phyloP scores from a whole-genome alignment of 92 coral and sea anemone genomes.

The Zoanthus solanderi region DNA sequence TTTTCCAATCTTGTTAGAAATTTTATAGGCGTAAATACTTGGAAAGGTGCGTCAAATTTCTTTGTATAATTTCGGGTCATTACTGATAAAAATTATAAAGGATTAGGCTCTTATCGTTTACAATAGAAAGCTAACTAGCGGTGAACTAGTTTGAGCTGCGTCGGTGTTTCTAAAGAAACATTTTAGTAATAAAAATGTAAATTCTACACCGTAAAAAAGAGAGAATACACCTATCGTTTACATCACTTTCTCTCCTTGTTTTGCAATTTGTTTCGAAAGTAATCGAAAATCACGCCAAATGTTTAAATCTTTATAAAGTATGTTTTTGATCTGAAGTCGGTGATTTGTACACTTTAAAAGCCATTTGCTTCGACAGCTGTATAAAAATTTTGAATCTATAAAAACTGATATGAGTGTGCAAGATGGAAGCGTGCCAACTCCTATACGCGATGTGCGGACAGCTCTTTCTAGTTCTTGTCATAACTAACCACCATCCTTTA shows the following conservation, averaged over 20 bases:
- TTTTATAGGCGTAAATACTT: not conserved
- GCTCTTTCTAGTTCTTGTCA: no score
- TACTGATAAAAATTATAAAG: not conserved
- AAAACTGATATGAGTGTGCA: not conserved
- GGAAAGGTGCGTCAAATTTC: not conserved
- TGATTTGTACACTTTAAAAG: not conserved
- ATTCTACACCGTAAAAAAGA: no score
- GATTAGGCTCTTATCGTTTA: not conserved
- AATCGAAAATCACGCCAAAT: not conserved
- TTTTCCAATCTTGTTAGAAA: not conserved
- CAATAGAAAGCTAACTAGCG: not conserved
- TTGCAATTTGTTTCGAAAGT: not conserved
- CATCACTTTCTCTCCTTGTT: not conserved
- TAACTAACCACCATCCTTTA: not conserved
- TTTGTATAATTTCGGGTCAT: not conserved
- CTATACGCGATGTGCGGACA: constrained; percentile 2
- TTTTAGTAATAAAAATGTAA: no score
- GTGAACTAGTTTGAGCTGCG: no score
- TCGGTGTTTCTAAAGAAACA: no score
- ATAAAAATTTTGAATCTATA: not conserved
- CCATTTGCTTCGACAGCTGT: not conserved
- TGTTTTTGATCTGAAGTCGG: not conserved
- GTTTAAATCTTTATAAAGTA: not conserved
- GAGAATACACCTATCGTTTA: not conserved
- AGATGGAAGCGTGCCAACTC: not conserved